These are phyloP conservation scores for Dasyornis broadbenti DNA, from an alignment of 2,113 vertebrate genomes.

Conservation along the genomic window DNA sequence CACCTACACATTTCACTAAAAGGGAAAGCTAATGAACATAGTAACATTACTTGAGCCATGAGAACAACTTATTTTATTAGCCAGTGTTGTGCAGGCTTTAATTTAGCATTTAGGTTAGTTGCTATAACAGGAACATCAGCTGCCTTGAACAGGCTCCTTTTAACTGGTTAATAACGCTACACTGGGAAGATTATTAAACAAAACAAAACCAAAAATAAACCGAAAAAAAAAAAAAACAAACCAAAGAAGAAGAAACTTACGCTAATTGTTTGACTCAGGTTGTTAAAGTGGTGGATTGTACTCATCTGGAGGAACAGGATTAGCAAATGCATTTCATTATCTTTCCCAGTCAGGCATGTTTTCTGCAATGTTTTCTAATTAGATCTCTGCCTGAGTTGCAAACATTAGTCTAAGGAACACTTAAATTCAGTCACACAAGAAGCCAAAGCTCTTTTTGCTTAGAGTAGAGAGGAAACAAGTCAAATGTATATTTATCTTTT, in stretches of 20 bases:
- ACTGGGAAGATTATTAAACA: background rate
- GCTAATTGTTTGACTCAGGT: background rate
- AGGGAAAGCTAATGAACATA: background rate
- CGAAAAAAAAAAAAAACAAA: too few relatives aligned
- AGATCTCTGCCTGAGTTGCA: background rate
- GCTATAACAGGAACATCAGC: background rate
- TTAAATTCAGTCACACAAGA: background rate
- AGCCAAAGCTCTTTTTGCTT: background rate
- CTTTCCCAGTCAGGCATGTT: background rate
- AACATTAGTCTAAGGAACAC: background rate
- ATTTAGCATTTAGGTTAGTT: background rate
- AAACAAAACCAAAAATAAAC: too few relatives aligned
- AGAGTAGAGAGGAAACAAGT: background rate
- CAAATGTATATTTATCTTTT: background rate
- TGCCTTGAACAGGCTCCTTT: background rate
- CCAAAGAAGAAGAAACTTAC: background rate
- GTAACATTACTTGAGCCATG: background rate
- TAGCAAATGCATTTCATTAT: background rate
- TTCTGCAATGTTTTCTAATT: background rate
- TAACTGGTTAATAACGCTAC: background rate
- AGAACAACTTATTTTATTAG: background rate
- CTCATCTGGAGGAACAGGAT: background rate
- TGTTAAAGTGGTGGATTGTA: background rate
- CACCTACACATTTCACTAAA: background rate
- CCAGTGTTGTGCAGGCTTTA: background rate